A percentile compares a stretch with the other conserved stretches of the same genome.
phyloP scores from a whole-genome alignment of 1,140 invertebrate species.

The Bombyx mandarina region DNA sequence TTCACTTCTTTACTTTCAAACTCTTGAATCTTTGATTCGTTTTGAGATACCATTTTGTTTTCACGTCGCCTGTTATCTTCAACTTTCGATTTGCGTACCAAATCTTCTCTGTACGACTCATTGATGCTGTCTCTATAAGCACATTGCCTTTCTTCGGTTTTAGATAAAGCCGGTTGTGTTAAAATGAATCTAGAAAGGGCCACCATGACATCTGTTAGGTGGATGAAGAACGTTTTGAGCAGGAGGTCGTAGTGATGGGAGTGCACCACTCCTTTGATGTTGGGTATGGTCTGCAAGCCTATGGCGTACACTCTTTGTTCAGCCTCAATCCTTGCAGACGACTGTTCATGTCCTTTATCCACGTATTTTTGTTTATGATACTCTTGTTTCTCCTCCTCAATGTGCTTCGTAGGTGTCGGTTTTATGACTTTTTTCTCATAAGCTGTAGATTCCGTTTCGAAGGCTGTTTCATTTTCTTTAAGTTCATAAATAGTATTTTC shows the following conservation, averaged over 20 bases:
- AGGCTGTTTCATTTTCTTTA: too few species aligned
- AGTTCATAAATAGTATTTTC: too few species aligned
- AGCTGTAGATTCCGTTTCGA: too few species aligned
- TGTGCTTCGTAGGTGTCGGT: too few species aligned
- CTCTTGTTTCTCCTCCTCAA: too few species aligned
- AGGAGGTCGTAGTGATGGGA: conserved; percentile 38
- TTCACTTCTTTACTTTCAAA: conserved; percentile 13
- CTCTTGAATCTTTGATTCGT: conserved; percentile 13
- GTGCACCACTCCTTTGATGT: conserved; percentile 31
- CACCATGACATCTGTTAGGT: conserved; percentile 62
- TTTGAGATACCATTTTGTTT: conserved; percentile 6
- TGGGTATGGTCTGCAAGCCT: conserved; percentile 47
- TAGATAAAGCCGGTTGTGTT: conserved; percentile 20
- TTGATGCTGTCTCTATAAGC: not conserved
- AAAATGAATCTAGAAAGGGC: conserved; percentile 44
- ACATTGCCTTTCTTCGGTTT: not conserved
- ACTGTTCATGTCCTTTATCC: too few species aligned
- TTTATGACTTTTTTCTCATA: too few species aligned
- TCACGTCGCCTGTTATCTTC: not conserved
- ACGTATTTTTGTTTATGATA: too few species aligned
- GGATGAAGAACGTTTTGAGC: conserved; percentile 58
- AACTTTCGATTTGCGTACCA: too few species aligned
- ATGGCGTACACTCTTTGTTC: conserved; percentile 35
- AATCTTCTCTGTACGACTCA: too few species aligned
- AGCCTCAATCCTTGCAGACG: conserved; percentile 5